Base-by-base conservation (phyloP, 2,113 vertebrate species). In the Sitta europaea region DNA sequence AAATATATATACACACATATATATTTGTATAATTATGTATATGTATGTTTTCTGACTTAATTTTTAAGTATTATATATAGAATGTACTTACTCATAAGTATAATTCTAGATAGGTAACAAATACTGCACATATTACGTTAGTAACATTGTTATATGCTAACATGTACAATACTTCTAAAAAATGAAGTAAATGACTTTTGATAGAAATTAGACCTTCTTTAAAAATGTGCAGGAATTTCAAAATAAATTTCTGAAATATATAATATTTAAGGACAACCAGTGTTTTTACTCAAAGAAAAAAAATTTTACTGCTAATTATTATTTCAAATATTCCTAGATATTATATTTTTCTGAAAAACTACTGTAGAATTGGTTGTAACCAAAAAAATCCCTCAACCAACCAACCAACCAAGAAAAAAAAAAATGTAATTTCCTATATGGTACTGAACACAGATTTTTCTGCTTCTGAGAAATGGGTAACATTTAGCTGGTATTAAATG, bases 1-100 rank as follows among this genome's bases (percentile, higher is more conserved):
- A 45, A 13, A 8, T 5, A 40, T 25, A 36, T 1, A 38, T 1
- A 10, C 7, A 35, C 2, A 8, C 4, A 40, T 25, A 36, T 1
- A 38, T 1, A 10, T 6, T 33, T 3, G 28, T 10, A 27, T 38
- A n/a, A 28, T 27, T 43, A 3, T 28, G 11, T 36, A 27, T 22
- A 19, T 31, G 18, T 10, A 9, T 12, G 5, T 14, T 51, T 78
- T 55, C 24, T 59, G 1, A 24, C 4, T 57, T 71, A 2, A 22
- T 28, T 51, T 50, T 51, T 5, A 55, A 25, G 1, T 47, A 43
- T 16, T 36, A 66, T 24, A 10, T 35, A 24, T 23, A 51, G 6
- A 66, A 21, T 35, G 28, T 19, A 5, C 3, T 43, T 16, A 45
- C 1, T 29, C 1, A 12, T 2, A 65, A 27, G n/a, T 51, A 5